Base-by-base conservation (phyloP, 1,140 invertebrate species). In the Drosophila rufa region DNA sequence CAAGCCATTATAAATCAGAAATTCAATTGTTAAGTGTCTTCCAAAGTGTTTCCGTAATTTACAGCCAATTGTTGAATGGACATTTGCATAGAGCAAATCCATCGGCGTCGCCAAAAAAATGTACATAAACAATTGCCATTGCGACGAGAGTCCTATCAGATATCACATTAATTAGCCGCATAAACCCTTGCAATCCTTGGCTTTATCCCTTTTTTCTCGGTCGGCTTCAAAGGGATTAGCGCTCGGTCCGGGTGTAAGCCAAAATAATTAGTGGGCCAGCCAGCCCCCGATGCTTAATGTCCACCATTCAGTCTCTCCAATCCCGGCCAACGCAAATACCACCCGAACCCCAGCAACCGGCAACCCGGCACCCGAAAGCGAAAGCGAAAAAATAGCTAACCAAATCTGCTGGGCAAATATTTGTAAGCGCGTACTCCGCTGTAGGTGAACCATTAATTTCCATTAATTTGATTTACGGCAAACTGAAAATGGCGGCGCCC, bases 401-500 rank as follows among this genome's bases (percentile, higher is more conserved):
- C 47, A 56, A 76, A 76, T 56, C 51, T 56, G 75, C 51, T 78
- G 47, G 42, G 74, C 45, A 76, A 80, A 75, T 62, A 66, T 68
- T 86, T 82, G 75, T 42, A 68, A 57, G 77, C 56, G 69, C 51
- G 78, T 47, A 82, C 77, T 83, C 67, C 50, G 57, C 25, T 56
- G 22, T 50, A 82, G 75, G 82, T 82, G 70, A 60, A 83, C 71
- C 84, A 89, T 89, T 77, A 89, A 89, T 89, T 83, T 83, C 80
- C 82, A 89, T 89, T 89, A 89, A 80, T 89, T 89, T 89, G 84
- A 89, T 89, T 89, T 80, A 89, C 87, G 80, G 62, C 38, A 66
- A 89, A 80, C 51, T 59, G 68, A 57, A 64, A 87, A 79, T 64
- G 66, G 43, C 43, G 43, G 68, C 46, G 42, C 53, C 60, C 59